phyloP scores from a whole-genome alignment of 2,888 invertebrate genomes.

The Plagodis pulveraria region DNA sequence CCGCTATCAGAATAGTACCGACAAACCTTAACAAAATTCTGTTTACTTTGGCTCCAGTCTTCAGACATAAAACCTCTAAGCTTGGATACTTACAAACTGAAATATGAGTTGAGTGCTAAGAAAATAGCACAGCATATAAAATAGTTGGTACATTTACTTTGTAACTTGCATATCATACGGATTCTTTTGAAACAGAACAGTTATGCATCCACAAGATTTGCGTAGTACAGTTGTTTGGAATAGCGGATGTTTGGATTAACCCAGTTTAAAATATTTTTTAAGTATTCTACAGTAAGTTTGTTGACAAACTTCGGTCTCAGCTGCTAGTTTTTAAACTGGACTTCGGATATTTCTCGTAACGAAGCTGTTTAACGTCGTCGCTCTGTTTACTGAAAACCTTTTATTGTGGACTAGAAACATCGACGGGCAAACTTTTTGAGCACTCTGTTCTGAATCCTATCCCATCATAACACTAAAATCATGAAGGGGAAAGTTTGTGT shows the following conservation, averaged over 20 bases:
- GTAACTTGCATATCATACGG: conserved; percentile 1
- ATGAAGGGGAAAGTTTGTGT: too few relatives aligned
- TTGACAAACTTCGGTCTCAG: conserved; percentile 33
- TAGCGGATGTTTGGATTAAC: conserved; percentile 31
- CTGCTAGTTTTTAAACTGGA: conserved; percentile 45
- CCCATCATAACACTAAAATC: too few relatives aligned
- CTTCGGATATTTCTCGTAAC: conserved; percentile 49
- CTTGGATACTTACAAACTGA: conserved; percentile 9
- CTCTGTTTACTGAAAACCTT: conserved; percentile 36
- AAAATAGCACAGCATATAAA: too few relatives aligned
- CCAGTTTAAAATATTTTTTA: conserved; percentile 25
- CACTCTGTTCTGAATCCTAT: background rate
- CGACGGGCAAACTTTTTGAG: background rate
- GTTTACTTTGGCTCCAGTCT: conserved; percentile 16
- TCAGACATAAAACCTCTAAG: conserved; percentile 1
- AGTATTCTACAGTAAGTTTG: conserved; percentile 29
- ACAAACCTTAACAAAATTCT: conserved; percentile 4
- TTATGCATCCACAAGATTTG: conserved; percentile 8
- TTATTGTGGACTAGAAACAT: conserved; percentile 31
- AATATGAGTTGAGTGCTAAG: background rate
- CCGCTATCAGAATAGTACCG: background rate
- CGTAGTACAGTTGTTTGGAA: conserved; percentile 3
- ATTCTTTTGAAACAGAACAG: background rate
- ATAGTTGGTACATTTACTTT: conserved; percentile 3
- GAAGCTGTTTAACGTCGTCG: conserved; percentile 48